These are phyloP conservation scores for Oxystoma pomonae DNA, from an alignment of 2,888 invertebrate species.

Conservation along the genomic window DNA sequence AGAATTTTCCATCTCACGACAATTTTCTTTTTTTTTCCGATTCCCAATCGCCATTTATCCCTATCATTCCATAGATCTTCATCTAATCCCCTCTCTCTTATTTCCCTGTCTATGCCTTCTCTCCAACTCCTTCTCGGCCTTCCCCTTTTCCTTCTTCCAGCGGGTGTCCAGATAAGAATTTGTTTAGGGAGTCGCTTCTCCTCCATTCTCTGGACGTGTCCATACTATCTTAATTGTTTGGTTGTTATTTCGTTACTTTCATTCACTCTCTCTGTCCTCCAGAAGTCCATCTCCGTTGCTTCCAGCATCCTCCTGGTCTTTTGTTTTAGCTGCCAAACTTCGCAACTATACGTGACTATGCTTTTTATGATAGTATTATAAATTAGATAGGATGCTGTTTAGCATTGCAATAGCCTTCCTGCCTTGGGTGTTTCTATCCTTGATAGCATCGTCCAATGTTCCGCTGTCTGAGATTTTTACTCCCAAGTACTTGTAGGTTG, in stretches of 20 bases:
- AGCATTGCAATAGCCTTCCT: not conserved
- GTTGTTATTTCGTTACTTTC: not conserved
- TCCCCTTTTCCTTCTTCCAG: not conserved
- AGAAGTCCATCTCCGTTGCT: not conserved
- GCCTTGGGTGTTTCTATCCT: conserved; percentile 1
- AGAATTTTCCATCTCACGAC: too few relatives aligned
- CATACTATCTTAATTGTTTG: too few relatives aligned
- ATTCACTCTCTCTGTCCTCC: not conserved
- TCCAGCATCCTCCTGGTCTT: not conserved
- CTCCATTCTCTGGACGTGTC: not conserved
- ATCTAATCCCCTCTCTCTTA: too few relatives aligned
- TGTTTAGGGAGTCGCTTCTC: not conserved
- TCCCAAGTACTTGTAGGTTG: conserved; percentile 6
- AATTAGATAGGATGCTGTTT: not conserved
- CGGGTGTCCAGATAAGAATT: not conserved
- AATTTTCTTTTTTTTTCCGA: too few relatives aligned
- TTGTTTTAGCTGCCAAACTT: conserved; percentile 2
- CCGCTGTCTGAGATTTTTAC: conserved; percentile 2
- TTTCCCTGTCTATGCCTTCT: not conserved
- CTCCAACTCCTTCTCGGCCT: not conserved
- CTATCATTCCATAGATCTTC: too few relatives aligned
- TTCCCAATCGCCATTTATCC: too few relatives aligned
- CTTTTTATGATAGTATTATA: conserved; percentile 8
- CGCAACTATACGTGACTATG: conserved; percentile 5
- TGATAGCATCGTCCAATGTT: conserved; percentile 6